A percentile compares a stretch with the other conserved stretches of the same genome.
Evolutionary conservation across 2,888 invertebrate species (phyloP).

Genomic region (Actias luna): DNA sequence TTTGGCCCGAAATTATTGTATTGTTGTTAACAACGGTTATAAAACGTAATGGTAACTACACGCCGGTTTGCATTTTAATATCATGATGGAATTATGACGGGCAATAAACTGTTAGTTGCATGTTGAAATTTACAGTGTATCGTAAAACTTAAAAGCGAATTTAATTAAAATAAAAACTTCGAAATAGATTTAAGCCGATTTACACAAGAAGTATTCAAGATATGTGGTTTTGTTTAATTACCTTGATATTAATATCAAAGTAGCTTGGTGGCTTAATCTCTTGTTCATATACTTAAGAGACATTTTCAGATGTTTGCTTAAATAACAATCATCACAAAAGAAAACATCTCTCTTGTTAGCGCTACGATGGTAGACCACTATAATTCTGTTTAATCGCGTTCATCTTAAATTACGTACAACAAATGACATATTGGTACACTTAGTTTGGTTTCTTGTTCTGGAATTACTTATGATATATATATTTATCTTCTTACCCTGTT

Average conservation of each 20-base stretch:
- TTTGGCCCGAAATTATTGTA: conserved; percentile 43
- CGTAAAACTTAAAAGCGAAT: background rate
- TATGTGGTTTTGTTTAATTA: background rate
- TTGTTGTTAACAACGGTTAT: conserved; percentile 44
- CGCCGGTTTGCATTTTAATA: conserved; percentile 48
- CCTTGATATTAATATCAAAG: background rate
- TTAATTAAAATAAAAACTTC: background rate
- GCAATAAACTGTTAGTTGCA: conserved; percentile 30
- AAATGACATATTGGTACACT: too few species aligned
- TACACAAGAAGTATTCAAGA: background rate
- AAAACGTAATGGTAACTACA: conserved; percentile 56
- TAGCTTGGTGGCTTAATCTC: too few species aligned
- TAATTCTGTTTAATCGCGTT: too few species aligned
- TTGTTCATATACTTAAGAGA: too few species aligned
- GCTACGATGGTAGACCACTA: too few species aligned
- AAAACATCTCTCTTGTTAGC: too few species aligned
- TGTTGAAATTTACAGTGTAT: background rate
- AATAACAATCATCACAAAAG: too few species aligned
- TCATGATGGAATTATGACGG: conserved; percentile 41
- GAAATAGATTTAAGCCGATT: background rate
- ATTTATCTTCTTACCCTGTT: too few species aligned
- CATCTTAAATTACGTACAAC: too few species aligned
- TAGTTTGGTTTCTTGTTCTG: too few species aligned
- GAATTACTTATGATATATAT: too few species aligned
- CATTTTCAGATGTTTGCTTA: too few species aligned